Base-by-base conservation (phyloP, 2,113 vertebrate genomes). In the Sinocyclocheilus anshuiensis region DNA sequence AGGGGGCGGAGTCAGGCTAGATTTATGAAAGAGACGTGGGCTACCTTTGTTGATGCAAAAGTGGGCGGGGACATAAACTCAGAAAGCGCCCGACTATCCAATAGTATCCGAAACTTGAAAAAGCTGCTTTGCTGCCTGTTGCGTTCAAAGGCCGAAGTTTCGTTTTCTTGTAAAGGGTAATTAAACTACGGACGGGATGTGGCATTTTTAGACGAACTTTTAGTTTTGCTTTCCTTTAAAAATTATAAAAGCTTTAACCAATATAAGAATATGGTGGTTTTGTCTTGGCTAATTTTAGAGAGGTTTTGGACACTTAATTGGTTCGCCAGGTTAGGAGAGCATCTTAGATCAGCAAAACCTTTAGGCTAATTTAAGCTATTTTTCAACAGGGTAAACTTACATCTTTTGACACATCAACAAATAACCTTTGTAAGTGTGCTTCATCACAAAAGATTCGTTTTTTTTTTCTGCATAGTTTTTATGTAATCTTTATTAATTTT, bases 111-210 rank as follows among this genome's bases (percentile, higher is more conserved):
- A 65, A 81, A 9, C 33, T 15, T 1, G 12, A 42, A 13, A 80
- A 12, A 18, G 48, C 79, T 42, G 12, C 12, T 26, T 2, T 22
- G 59, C 6, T 22, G n/a, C 24, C 63, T 33, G 63, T 71, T 71
- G 45, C 65, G 2, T 50, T 13, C 48, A 50, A 50, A 12, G 42
- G 0, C 39, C 6, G 5, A 39, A 45, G 48, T 2, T 74, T 83
- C 81, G 50, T 42, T 83, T 83, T 83, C 81, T 57, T 16, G 48
- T 36, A 74, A 83, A 74, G 29, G 6, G 2, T 42, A 77, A 33
- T 29, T 59, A 11, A 71, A 71, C 29, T 59, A 6, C 57, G 55
- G 8, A 67, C 2, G 20, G 8, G 12, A 55, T 26, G 10, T 22
- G 18, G 18, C 33, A 53, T 61, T 63, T 45, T 45, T 10, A 10